Evolutionary conservation across 1,140 invertebrate species (phyloP).

Genomic region (Zaprionus ornatus): DNA sequence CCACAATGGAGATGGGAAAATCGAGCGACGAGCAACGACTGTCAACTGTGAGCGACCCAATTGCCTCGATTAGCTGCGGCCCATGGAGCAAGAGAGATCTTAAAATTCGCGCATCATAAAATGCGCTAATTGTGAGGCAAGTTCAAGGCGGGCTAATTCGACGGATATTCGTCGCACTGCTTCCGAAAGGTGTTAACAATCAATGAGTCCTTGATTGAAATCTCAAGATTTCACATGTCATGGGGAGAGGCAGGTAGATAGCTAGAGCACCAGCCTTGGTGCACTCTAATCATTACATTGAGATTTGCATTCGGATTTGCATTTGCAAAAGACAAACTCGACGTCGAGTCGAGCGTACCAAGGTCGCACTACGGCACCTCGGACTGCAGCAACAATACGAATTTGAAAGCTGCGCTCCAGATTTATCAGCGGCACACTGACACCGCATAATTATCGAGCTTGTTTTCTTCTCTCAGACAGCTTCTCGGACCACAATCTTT

Average conservation of each 20-base stretch:
- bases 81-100: conserved; percentile 35
- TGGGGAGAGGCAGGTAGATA: not conserved
- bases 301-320: conserved; percentile 12
- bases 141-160: conserved; percentile 50
- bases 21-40: conserved; percentile 10
- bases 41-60: conserved; percentile 21
- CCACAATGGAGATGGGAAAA: conserved; percentile 8
- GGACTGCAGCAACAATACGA: conserved; percentile 13
- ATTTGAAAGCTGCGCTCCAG: conserved; percentile 67
- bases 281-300: not conserved
- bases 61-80: conserved; percentile 37
- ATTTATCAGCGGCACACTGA: conserved; percentile 47
- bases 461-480: conserved; percentile 34
- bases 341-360: conserved; percentile 7
- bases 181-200: conserved; percentile 12
- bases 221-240: not conserved
- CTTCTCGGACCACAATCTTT: conserved; percentile 59
- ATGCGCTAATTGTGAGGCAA: conserved; percentile 53
- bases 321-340: conserved; percentile 2
- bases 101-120: conserved; percentile 53
- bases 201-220: conserved; percentile 32
- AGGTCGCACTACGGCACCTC: conserved; percentile 15
- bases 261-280: not conserved
- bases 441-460: conserved; percentile 55
- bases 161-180: not conserved